These are phyloP conservation scores for Hyphantria cunea DNA, from an alignment of 1,140 invertebrate species.

Conservation along the genomic window DNA sequence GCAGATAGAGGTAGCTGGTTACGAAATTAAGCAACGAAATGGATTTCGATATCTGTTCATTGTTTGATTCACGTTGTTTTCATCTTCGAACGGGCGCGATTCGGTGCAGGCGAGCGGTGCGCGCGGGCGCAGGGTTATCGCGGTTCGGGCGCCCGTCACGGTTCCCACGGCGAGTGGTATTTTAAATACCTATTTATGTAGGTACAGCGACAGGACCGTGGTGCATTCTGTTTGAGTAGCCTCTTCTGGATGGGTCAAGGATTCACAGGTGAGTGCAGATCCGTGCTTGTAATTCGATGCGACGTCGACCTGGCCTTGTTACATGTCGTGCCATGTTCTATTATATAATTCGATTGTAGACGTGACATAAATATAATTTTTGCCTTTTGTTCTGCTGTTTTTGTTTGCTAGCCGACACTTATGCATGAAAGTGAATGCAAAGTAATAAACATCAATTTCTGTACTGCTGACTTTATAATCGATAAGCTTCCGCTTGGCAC, in stretches of 20 bases:
- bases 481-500: too few species aligned
- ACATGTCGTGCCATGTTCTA: slow-evolving; percentile 53
- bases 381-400: slow-evolving; percentile 9
- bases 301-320: slow-evolving; percentile 65
- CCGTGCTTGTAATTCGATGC: slow-evolving; percentile 53
- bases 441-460: not conserved
- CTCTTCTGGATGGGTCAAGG: slow-evolving; percentile 81
- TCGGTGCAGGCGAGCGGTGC: slow-evolving; percentile 21
- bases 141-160: slow-evolving; percentile 61
- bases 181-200: slow-evolving; percentile 80
- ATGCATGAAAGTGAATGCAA: not conserved
- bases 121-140: slow-evolving; percentile 64
- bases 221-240: slow-evolving; percentile 75
- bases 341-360: slow-evolving; percentile 52
- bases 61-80: slow-evolving; percentile 72
- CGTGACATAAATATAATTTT: slow-evolving; percentile 27
- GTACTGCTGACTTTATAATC: too few species aligned
- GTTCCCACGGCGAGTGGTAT: slow-evolving; percentile 77
- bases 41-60: slow-evolving; percentile 75
- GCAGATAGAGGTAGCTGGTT: slow-evolving; percentile 61
- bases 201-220: slow-evolving; percentile 73
- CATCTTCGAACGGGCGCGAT: slow-evolving; percentile 26
- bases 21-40: slow-evolving; percentile 77
- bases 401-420: slow-evolving; percentile 3
- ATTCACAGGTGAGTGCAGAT: slow-evolving; percentile 73